A percentile compares a stretch with the other conserved stretches of the same genome.
Evolutionary conservation across 2,888 invertebrate genomes (phyloP).

Genomic region (Synanthedon andrenaeformis): DNA sequence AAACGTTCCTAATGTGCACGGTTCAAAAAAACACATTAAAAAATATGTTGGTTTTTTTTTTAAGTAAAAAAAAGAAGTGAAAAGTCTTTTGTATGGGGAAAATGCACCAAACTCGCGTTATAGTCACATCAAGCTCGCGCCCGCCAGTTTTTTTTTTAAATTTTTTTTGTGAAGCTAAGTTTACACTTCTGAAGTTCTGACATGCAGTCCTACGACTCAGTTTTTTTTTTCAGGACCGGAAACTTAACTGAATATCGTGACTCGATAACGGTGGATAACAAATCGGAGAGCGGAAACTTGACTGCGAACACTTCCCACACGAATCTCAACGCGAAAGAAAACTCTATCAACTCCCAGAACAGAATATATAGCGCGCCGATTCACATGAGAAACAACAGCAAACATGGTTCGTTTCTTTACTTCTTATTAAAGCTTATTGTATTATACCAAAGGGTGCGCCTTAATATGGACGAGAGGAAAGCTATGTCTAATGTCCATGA

Average conservation of each 20-base stretch:
- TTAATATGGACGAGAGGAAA: too few relatives aligned
- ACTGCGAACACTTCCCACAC: conserved; percentile 54
- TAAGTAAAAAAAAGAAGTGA: too few relatives aligned
- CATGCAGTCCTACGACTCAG: neutral
- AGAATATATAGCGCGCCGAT: conserved; percentile 62
- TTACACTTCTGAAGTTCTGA: too few relatives aligned
- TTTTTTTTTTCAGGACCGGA: conserved; percentile 27
- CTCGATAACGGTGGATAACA: conserved; percentile 55
- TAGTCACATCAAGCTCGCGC: too few relatives aligned
- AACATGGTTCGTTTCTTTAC: conserved; percentile 36
- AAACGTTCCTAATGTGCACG: too few relatives aligned
- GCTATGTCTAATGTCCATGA: too few relatives aligned
- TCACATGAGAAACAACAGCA: conserved; percentile 56
- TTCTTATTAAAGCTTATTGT: neutral
- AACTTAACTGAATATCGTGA: conserved; percentile 52
- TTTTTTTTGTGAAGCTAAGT: too few relatives aligned
- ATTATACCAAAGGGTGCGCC: neutral
- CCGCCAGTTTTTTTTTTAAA: too few relatives aligned
- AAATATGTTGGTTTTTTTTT: too few relatives aligned
- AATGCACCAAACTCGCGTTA: too few relatives aligned
- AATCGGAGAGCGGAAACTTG: conserved; percentile 54
- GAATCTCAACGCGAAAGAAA: conserved; percentile 46
- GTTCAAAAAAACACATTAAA: too few relatives aligned
- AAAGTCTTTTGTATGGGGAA: too few relatives aligned
- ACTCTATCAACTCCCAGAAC: conserved; percentile 35